Evolutionary conservation across 2,888 invertebrate species (phyloP).

Genomic region (Operophtera brumata): DNA sequence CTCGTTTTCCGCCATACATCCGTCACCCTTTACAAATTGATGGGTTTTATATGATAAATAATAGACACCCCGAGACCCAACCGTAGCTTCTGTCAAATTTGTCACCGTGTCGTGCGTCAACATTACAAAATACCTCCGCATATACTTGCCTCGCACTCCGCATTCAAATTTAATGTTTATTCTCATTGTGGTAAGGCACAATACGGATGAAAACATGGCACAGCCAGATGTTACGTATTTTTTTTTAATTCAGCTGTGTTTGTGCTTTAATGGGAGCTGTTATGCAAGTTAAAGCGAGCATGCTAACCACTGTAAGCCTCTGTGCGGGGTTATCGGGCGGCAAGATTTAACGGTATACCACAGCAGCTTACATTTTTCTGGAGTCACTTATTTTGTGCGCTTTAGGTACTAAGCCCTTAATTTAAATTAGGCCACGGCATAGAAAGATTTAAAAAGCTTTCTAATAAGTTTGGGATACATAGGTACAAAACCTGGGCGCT

Average conservation of each 20-base stretch:
- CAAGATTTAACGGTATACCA: slow-evolving; percentile 30
- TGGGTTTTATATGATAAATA: slow-evolving; percentile 55
- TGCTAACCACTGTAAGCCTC: slow-evolving; percentile 32
- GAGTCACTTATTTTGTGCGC: slow-evolving; percentile 19
- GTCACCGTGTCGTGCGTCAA: slow-evolving; percentile 33
- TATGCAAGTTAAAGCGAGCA: slow-evolving; percentile 35
- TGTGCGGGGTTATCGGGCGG: slow-evolving; percentile 28
- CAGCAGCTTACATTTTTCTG: slow-evolving; percentile 24
- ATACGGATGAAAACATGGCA: slow-evolving; percentile 17
- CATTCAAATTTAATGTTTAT: slow-evolving; percentile 28
- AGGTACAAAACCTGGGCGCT: background rate
- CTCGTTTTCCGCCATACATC: slow-evolving; percentile 39
- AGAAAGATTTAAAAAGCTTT: slow-evolving; percentile 23
- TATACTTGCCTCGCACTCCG: slow-evolving; percentile 2
- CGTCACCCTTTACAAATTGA: slow-evolving; percentile 55
- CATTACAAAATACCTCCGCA: slow-evolving; percentile 22
- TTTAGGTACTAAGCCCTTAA: slow-evolving; percentile 22
- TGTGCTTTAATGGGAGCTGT: slow-evolving; percentile 30
- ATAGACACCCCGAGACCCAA: slow-evolving; percentile 38
- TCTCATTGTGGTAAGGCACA: slow-evolving; percentile 23
- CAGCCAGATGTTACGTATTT: slow-evolving; percentile 25
- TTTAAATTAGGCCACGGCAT: slow-evolving; percentile 24
- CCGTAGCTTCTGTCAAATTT: slow-evolving; percentile 31
- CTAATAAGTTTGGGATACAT: slow-evolving; percentile 19
- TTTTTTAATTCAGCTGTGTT: slow-evolving; percentile 24